Base-by-base conservation (phyloP, 2,888 invertebrate species). In the Synergus gifuensis region DNA sequence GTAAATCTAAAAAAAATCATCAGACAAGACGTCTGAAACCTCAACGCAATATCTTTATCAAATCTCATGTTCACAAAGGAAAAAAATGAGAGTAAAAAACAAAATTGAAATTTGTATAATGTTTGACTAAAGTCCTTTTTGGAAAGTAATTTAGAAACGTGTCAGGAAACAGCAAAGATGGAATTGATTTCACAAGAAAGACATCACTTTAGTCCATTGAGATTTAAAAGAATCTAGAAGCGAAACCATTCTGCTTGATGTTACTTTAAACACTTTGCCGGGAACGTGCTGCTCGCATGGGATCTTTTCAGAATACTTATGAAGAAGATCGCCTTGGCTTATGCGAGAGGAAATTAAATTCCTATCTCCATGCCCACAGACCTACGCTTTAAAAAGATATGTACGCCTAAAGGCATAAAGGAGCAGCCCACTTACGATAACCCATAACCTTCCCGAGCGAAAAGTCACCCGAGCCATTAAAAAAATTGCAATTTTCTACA, bases 241-340 rank as follows among this genome's bases (percentile, higher is more conserved):
- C 82, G 78, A 84, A 86, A 87, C 84, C 87, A 87, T 89, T 88
- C 86, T 63, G 77, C 82, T 78, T 84, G 83, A 86, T 86, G 84
- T 82, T 82, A 83, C 79, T 86, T 86, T 84, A 83, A 85, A 82
- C 83, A 85, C 84, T 85, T 86, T 78, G 77, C 78, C 81, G 82
- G 79, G 80, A 80, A 81, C 80, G 73, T 79, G 44, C 14, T 67
- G 12, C 67, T 76, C 14, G 66, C 22, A 44, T 4, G 60, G n/a
- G 79, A 66, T 79, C 76, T 79, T 78, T 76, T 73, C 69, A 83
- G 85, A 86, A 86, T 86, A 86, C 85, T 86, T 86, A 84, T 85
- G 83, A 82, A 83, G 79, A 80, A 76, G 78, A 73, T 77, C 69
- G 14, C 67, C 76, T 76, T 16, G 42, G 58, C 76, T 81, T 81